Conservation (phyloP, 2,797 vertebrate genomes). For the Podargus strigoides region DNA sequence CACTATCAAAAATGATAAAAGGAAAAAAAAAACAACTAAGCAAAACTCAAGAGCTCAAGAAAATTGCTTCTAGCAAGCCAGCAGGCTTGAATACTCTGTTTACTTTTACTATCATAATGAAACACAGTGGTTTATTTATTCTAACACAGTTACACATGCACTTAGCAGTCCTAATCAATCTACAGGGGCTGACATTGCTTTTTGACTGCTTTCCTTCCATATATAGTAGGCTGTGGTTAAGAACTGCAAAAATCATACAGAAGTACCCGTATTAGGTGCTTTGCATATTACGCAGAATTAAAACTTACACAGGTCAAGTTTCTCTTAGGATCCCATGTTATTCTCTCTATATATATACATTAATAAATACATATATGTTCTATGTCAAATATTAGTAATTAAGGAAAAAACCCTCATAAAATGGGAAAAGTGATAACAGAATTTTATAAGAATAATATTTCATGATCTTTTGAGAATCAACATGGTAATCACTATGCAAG, state of each 20-base stretch:
- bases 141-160: background rate
- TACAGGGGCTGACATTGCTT: background rate
- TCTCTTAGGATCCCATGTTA: background rate
- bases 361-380: background rate
- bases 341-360: background rate
- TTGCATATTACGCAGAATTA: background rate
- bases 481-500: background rate
- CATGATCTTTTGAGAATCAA: background rate
- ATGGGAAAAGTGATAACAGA: background rate
- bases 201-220: constrained; percentile 45
- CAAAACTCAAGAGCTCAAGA: constrained; percentile 46
- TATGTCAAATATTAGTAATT: background rate
- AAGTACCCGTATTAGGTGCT: constrained; percentile 9
- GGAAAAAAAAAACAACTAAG: background rate
- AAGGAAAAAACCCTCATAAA: background rate
- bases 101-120: background rate
- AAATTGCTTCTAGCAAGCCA: constrained; percentile 27
- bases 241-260: constrained; percentile 26
- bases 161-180: background rate
- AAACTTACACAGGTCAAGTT: background rate
- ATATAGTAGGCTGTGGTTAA: constrained; percentile 60
- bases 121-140: background rate
- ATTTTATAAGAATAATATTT: background rate
- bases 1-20: constrained; percentile 37
- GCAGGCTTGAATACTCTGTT: background rate